phyloP scores from a whole-genome alignment of 1,140 invertebrate genomes.

The Bradysia coprophila region DNA sequence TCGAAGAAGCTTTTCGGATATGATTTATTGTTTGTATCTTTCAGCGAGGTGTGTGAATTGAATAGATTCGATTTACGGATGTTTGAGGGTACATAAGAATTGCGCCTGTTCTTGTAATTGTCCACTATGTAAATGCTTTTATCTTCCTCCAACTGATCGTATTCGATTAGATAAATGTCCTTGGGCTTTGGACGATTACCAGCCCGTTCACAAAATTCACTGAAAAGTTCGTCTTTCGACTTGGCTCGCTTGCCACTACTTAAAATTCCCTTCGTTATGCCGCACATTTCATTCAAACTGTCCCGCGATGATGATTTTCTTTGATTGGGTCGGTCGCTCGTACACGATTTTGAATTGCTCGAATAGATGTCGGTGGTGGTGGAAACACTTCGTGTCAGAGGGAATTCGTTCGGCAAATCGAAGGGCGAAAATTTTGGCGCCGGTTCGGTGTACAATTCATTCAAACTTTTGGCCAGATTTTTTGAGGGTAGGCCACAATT shows the following conservation, averaged over 20 bases:
- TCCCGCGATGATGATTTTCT: not conserved
- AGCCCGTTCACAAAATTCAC: conserved; percentile 18
- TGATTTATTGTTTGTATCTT: conserved; percentile 5
- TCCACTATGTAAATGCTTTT: conserved; percentile 2
- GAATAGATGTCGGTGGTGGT: conserved; percentile 19
- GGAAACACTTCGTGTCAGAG: conserved; percentile 19
- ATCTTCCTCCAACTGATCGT: conserved; percentile 3
- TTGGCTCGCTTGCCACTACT: conserved; percentile 7
- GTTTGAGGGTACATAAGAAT: not conserved
- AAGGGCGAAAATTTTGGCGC: conserved; percentile 7
- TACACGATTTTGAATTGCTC: conserved; percentile 2
- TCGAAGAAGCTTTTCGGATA: conserved; percentile 7
- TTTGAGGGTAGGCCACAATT: conserved; percentile 19
- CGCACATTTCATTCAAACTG: conserved; percentile 10
- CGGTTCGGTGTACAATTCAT: conserved; percentile 18
- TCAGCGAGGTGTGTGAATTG: conserved; percentile 1
- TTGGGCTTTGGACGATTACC: conserved; percentile 18
- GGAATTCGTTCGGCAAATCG: conserved; percentile 19
- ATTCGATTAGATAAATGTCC: conserved; percentile 17
- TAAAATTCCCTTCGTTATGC: conserved; percentile 12
- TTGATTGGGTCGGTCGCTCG: not conserved
- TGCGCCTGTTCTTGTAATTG: conserved; percentile 3
- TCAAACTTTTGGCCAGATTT: conserved; percentile 20
- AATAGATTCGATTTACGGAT: not conserved
- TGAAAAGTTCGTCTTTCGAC: conserved; percentile 21